These are phyloP conservation scores for Drosophila pegasa DNA, from an alignment of 2,888 invertebrate species.

Conservation along the genomic window DNA sequence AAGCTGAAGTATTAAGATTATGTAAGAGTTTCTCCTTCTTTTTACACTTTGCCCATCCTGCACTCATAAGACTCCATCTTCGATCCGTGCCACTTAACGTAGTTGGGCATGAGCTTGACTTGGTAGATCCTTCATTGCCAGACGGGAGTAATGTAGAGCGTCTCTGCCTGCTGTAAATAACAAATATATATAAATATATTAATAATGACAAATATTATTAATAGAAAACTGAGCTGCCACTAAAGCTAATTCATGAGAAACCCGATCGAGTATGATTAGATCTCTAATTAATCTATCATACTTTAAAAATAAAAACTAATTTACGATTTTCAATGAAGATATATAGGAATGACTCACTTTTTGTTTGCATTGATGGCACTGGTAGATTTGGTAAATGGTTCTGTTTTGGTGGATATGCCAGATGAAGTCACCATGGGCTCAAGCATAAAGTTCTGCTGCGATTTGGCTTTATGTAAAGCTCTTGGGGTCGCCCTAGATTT, in stretches of 20 bases:
- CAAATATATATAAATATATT: not conserved
- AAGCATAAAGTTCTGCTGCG: not conserved
- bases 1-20: not conserved
- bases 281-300: not conserved
- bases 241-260: too few species aligned
- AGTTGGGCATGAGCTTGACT: not conserved
- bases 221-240: not conserved
- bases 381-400: not conserved
- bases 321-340: not conserved
- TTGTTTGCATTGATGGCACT: not conserved
- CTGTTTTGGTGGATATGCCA: not conserved
- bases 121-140: not conserved
- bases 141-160: not conserved
- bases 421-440: not conserved
- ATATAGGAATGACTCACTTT: not conserved
- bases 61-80: slow-evolving; percentile 7
- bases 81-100: not conserved
- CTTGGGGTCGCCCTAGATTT: not conserved
- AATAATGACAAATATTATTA: not conserved
- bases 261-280: not conserved
- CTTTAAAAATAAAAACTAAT: too few species aligned
- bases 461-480: slow-evolving; percentile 8
- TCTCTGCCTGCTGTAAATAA: not conserved
- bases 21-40: not conserved
- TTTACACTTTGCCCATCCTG: slow-evolving; percentile 6